Percentiles rank a stretch among this genome's conserved stretches.
These are phyloP conservation scores for Aporrectodea caliginosa DNA, from an alignment of 1,140 invertebrate genomes.

Conservation along the genomic window DNA sequence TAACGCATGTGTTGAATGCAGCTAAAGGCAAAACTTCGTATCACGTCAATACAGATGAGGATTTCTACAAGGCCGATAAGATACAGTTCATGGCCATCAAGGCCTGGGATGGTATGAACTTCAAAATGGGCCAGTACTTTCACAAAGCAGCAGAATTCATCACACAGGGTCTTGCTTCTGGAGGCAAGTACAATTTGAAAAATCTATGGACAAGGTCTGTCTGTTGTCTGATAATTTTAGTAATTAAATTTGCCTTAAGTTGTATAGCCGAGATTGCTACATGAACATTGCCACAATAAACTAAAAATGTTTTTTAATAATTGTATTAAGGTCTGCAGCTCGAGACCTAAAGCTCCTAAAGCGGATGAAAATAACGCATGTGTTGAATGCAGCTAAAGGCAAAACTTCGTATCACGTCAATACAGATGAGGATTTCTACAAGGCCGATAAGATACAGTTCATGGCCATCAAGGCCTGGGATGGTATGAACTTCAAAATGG, in stretches of 20 bases:
- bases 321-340: conserved; percentile 55
- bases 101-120: conserved; percentile 69
- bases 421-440: conserved; percentile 62
- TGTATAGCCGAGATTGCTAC: no score
- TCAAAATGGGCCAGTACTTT: conserved; percentile 75
- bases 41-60: conserved; percentile 48
- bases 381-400: conserved; percentile 56
- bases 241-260: no score
- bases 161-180: conserved; percentile 65
- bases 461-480: conserved; percentile 75
- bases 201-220: no score
- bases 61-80: conserved; percentile 67
- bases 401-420: conserved; percentile 49
- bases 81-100: conserved; percentile 76
- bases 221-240: no score
- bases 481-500: conserved; percentile 70
- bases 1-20: conserved; percentile 57
- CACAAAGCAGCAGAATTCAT: conserved; percentile 74
- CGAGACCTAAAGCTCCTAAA: conserved; percentile 47
- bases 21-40: conserved; percentile 50
- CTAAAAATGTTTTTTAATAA: no score
- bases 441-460: conserved; percentile 68
- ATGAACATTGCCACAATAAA: no score
- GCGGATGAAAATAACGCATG: conserved; percentile 52
- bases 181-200: no score